Base-by-base conservation (phyloP, 2,113 vertebrate species). In the Pimephales promelas region DNA sequence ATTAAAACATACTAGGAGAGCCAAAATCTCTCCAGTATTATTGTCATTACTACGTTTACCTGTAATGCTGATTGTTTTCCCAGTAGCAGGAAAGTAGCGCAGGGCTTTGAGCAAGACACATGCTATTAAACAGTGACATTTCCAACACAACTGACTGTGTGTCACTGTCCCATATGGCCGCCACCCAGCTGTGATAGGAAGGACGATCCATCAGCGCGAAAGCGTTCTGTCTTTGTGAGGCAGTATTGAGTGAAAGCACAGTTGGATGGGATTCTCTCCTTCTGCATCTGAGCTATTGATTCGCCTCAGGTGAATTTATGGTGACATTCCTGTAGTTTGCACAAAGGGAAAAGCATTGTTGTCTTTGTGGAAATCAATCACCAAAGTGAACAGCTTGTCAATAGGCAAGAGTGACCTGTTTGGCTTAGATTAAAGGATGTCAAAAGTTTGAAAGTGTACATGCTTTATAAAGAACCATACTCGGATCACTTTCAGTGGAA, bases 241-340 rank as follows among this genome's bases (percentile, higher is more conserved):
- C 56, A 4, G 75, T 78, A 78, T 62, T 79, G 77, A 64, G 59
- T 79, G 77, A 47, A 26, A 61, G 28, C 8, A 2, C 54, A 61
- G 40, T 62, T 79, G 40, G 43, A 64, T 79, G 56, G 59, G 24
- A 79, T 64, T 64, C 77, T 78, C 54, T 36, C 56, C 75, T 61
- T 45, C 54, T 56, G 61, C n/a, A 16, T 61, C 56, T 79, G 24
- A 62, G 24, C 40, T 64, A 79, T 79, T 20, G 77, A 79, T 79
- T 28, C 14, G 5, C 18, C 59, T 64, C 77, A 45, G 43, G 77
- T 64, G 77, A 64, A 79, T 64, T 79, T 45, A 79, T 79, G 77
- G 77, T 79, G 77, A 64, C 40, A 64, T 79, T 79, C 77, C 77
- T 79, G 59, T 28, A 28, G 77, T 79, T 79, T 79, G 77, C 59